These are phyloP conservation scores for Pocillopora damicornis DNA, from an alignment of 64 coral and sea anemone genomes.

Conservation along the genomic window DNA sequence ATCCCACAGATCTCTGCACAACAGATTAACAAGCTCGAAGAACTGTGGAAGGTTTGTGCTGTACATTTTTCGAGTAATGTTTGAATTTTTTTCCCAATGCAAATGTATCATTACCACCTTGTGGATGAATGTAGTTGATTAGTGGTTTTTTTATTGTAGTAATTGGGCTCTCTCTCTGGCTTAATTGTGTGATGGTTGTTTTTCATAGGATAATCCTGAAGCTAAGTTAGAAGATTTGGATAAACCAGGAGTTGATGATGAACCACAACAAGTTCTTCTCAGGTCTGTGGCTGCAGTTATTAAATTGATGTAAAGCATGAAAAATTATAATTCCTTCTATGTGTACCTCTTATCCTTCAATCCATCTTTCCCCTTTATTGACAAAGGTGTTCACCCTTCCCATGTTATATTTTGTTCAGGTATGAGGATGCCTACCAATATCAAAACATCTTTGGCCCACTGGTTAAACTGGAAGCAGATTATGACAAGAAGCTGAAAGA, in stretches of 20 bases:
- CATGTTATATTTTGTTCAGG: conserved; percentile 19
- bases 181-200: not conserved
- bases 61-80: not conserved
- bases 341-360: no score
- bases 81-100: not conserved
- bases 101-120: no score
- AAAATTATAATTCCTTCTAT: no score
- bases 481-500: conserved; percentile 99
- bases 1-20: conserved; percentile 86
- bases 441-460: conserved; percentile 99
- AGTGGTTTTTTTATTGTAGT: no score
- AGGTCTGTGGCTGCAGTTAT: conserved; percentile 31
- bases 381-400: not conserved
- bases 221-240: conserved; percentile 97
- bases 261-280: conserved; percentile 94
- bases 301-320: no score
- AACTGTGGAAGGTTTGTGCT: conserved; percentile 82
- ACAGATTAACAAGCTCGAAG: conserved; percentile 99
- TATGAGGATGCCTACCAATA: conserved; percentile 99
- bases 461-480: conserved; percentile 94
- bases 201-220: conserved; percentile 85
- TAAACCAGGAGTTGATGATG: conserved; percentile 98
- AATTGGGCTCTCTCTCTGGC: not conserved
- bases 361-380: no score
- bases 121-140: no score